Evolutionary conservation across 2,888 invertebrate species (phyloP).

Genomic region (Oscheius myriophilus): DNA sequence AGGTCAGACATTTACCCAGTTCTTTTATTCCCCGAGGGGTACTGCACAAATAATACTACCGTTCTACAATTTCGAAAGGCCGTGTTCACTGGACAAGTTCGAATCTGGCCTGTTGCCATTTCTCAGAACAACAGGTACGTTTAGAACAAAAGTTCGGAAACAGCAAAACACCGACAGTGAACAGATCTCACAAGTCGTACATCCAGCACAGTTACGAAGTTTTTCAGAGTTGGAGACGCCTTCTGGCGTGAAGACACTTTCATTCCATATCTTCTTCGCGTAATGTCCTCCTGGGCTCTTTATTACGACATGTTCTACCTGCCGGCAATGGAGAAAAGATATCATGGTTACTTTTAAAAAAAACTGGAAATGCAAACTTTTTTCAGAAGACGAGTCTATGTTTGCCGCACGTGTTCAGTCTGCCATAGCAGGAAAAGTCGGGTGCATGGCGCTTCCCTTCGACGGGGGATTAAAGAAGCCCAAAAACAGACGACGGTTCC

Average conservation of each 20-base stretch:
- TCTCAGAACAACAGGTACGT: conserved; percentile 39
- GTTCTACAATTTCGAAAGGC: conserved; percentile 55
- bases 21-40: conserved; percentile 64
- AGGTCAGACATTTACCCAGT: conserved; percentile 46
- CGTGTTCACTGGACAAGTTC: conserved; percentile 42
- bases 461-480: conserved; percentile 45
- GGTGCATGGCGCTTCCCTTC: conserved; percentile 40
- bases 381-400: conserved; percentile 41
- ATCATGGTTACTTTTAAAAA: conserved; percentile 16
- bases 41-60: conserved; percentile 55
- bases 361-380: neutral
- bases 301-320: conserved; percentile 41
- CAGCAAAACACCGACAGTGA: no score
- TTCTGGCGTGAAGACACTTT: conserved; percentile 55
- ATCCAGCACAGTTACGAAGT: no score
- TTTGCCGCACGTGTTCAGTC: conserved; percentile 52
- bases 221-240: conserved; percentile 46
- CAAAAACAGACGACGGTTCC: conserved; percentile 19
- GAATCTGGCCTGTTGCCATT: conserved; percentile 48
- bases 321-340: conserved; percentile 39
- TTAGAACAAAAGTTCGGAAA: neutral
- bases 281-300: conserved; percentile 50
- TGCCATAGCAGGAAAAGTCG: conserved; percentile 39
- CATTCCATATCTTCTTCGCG: conserved; percentile 44
- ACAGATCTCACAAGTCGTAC: no score